phyloP scores from a whole-genome alignment of 2,888 invertebrate genomes.

The Eristalinus sepulchralis region DNA sequence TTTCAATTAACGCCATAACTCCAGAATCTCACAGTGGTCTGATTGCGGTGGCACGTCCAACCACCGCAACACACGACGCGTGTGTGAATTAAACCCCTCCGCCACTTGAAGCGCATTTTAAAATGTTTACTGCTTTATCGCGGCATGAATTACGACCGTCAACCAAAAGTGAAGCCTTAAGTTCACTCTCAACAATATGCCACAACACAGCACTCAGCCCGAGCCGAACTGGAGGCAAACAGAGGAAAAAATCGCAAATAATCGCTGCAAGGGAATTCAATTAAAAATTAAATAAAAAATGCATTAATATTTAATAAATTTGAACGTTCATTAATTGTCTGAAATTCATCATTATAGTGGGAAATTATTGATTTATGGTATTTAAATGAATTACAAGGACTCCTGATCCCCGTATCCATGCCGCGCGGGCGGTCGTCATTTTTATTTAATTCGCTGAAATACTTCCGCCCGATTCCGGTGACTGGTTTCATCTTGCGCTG shows the following conservation, averaged over 20 bases:
- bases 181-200: not conserved
- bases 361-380: conserved; percentile 49
- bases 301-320: conserved; percentile 1
- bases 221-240: not conserved
- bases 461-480: conserved; percentile 44
- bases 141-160: not conserved
- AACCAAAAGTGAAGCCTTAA: not conserved
- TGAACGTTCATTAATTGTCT: conserved; percentile 46
- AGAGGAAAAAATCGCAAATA: not conserved
- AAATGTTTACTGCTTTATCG: not conserved
- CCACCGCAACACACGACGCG: no score
- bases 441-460: conserved; percentile 47
- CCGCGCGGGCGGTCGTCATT: not conserved
- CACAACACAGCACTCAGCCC: not conserved
- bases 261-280: not conserved
- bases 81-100: no score
- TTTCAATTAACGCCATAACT: no score
- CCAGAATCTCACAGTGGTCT: no score
- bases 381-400: conserved; percentile 47
- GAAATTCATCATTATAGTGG: conserved; percentile 50
- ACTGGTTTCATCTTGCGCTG: conserved; percentile 39
- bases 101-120: no score
- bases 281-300: not conserved
- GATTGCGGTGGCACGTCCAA: no score
- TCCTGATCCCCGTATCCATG: conserved; percentile 8